Evolutionary conservation across 2,797 vertebrate species (phyloP).

Genomic region (Pampus argenteus): DNA sequence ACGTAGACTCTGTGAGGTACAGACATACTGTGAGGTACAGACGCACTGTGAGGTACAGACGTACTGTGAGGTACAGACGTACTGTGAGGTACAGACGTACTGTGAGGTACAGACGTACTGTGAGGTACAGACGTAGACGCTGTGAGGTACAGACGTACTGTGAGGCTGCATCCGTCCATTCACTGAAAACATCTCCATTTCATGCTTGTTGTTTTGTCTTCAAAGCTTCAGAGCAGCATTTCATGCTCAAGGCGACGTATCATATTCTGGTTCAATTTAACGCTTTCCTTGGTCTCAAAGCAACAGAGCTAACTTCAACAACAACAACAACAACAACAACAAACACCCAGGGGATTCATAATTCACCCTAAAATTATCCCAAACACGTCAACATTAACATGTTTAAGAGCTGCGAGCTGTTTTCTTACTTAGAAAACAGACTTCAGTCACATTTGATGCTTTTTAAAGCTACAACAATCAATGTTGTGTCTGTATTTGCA

Average conservation of each 20-base stretch:
- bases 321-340: conserved; percentile 2
- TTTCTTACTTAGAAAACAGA: not conserved
- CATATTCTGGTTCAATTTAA: conserved; percentile 14
- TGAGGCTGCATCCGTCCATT: no score
- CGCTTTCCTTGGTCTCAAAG: conserved; percentile 23
- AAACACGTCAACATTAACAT: not conserved
- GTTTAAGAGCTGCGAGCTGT: not conserved
- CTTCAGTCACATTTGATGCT: not conserved
- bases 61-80: no score
- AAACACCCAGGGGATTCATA: conserved; percentile 22
- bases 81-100: no score
- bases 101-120: no score
- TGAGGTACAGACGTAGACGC: no score
- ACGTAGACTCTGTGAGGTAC: no score
- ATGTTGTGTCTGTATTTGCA: not conserved
- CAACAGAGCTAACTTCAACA: conserved; percentile 32
- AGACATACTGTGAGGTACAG: no score
- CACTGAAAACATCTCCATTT: not conserved
- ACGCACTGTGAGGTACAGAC: no score
- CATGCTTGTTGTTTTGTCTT: conserved; percentile 12
- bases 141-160: no score
- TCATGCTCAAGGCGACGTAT: conserved; percentile 6
- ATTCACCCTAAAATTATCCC: conserved; percentile 8
- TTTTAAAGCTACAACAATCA: not conserved
- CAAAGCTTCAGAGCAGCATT: conserved; percentile 17